Evolutionary conservation across 64 coral and sea anemone species (phyloP).

Genomic region (Anthopleura sola): DNA sequence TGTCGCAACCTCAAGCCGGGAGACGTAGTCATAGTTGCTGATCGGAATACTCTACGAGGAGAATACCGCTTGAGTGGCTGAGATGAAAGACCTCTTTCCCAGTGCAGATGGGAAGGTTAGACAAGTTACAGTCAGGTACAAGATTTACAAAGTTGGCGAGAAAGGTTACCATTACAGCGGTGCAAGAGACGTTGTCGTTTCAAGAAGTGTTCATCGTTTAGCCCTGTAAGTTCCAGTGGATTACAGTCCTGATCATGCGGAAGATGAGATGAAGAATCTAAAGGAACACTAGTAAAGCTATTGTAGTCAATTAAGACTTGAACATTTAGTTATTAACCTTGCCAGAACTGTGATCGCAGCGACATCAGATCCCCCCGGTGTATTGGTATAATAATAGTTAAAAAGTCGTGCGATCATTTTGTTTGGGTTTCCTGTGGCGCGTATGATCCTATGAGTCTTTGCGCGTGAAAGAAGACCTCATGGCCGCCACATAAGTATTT

Average conservation of each 20-base stretch:
- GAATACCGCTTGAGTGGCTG: constrained; percentile 44
- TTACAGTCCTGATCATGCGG: neutral
- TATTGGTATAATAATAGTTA: too few species aligned
- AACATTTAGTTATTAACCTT: neutral
- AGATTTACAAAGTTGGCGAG: constrained; percentile 17
- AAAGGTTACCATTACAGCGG: neutral
- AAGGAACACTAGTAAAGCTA: neutral
- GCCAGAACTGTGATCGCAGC: constrained; percentile 20
- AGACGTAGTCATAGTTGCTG: constrained; percentile 71
- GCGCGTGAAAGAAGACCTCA: too few species aligned
- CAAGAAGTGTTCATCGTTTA: constrained; percentile 7
- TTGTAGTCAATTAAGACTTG: neutral
- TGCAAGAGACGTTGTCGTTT: neutral
- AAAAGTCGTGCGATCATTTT: too few species aligned
- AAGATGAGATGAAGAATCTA: neutral
- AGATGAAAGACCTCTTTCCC: constrained; percentile 44
- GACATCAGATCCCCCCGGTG: constrained; percentile 24
- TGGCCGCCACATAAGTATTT: too few species aligned
- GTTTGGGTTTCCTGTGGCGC: too few species aligned
- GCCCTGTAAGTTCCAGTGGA: constrained; percentile 32
- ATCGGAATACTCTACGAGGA: constrained; percentile 67
- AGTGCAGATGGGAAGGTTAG: neutral
- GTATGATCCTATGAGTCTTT: too few species aligned
- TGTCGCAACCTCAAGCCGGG: constrained; percentile 46
- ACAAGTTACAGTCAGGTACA: neutral